Conservation (phyloP, 2,888 invertebrate genomes). For the Abrostola triplasia region DNA sequence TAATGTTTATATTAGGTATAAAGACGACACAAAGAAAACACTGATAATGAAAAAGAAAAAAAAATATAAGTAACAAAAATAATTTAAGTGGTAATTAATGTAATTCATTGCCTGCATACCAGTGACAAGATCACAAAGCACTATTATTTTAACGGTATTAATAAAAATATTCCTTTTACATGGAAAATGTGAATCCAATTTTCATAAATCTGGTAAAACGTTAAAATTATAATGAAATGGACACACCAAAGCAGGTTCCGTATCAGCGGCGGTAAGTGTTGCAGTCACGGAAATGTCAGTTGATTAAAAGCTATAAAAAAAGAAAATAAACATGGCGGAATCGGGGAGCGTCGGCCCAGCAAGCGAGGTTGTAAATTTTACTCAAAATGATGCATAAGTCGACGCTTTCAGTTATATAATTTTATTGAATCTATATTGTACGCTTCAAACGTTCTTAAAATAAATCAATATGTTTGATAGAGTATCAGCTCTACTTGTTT, state of each 20-base stretch:
- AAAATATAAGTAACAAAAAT: neutral
- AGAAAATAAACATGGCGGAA: conserved; percentile 63
- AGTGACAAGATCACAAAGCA: neutral
- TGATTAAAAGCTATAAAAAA: conserved; percentile 71
- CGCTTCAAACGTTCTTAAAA: neutral
- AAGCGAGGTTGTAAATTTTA: conserved; percentile 47
- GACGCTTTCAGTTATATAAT: conserved; percentile 14
- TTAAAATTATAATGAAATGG: conserved; percentile 52
- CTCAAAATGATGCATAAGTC: conserved; percentile 23
- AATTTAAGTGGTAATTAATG: neutral
- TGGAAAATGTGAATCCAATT: conserved; percentile 21
- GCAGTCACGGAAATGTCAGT: conserved; percentile 77
- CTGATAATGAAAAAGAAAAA: neutral
- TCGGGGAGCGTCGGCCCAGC: conserved; percentile 33
- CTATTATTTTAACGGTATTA: neutral
- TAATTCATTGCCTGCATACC: neutral
- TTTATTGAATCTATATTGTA: neutral
- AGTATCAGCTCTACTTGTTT: conserved; percentile 12
- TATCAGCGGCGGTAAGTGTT: conserved; percentile 65
- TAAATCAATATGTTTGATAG: neutral
- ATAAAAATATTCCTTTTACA: neutral
- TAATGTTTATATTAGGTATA: too few relatives aligned
- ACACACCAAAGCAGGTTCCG: conserved; percentile 56
- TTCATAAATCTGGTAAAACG: conserved; percentile 14
- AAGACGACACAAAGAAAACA: too few relatives aligned